These are phyloP conservation scores for Pangasianodon hypophthalmus DNA, from an alignment of 2,113 vertebrate genomes.

Conservation along the genomic window DNA sequence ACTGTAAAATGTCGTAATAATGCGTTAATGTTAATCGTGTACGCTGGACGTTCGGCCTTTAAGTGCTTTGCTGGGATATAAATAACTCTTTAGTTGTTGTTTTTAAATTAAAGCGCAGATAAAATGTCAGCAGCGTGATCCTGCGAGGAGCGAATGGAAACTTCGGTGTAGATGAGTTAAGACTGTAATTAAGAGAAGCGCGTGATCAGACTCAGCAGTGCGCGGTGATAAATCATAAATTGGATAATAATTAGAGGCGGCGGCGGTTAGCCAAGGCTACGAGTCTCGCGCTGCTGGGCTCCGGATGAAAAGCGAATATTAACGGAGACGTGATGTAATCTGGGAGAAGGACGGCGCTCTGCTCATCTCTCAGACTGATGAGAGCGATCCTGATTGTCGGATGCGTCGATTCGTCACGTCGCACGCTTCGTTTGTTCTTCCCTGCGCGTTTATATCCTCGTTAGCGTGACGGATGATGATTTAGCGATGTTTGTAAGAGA, in stretches of 20 bases:
- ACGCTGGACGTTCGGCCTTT: too few relatives aligned
- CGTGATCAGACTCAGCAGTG: neutral
- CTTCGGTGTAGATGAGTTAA: neutral
- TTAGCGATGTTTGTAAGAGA: neutral
- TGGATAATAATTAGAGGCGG: neutral
- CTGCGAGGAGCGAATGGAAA: neutral
- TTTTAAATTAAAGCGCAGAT: neutral
- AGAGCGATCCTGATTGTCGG: neutral
- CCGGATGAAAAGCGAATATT: neutral
- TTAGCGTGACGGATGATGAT: neutral
- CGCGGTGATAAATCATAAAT: neutral
- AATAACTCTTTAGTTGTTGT: too few relatives aligned
- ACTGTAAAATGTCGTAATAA: too few relatives aligned
- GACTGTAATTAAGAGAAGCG: neutral
- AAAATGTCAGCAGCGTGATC: neutral
- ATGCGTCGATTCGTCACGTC: neutral
- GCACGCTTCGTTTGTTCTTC: neutral
- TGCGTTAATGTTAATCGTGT: too few relatives aligned
- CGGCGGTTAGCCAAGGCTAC: neutral
- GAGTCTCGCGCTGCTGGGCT: neutral
- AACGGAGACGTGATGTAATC: neutral
- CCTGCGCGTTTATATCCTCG: neutral
- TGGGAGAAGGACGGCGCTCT: neutral
- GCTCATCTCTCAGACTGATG: neutral
- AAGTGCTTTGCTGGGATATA: too few relatives aligned